Evolutionary conservation across 2,797 vertebrate genomes (phyloP).

Genomic region (Brotula barbata): DNA sequence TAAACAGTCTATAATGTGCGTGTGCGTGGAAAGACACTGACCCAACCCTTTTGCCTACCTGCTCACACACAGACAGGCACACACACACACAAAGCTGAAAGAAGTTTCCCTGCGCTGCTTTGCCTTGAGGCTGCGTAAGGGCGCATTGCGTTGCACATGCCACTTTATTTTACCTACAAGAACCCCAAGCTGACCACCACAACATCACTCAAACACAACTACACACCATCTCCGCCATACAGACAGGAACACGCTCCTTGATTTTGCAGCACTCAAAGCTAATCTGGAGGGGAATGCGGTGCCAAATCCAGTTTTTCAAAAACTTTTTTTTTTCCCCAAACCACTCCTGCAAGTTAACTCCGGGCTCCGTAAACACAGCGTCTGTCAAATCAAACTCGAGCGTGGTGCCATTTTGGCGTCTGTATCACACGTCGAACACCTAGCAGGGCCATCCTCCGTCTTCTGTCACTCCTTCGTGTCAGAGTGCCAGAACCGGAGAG

Average conservation of each 20-base stretch:
- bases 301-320: conserved; percentile 7
- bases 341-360: not conserved
- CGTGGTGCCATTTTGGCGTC: not conserved
- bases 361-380: too few species aligned
- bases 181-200: not conserved
- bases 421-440: not conserved
- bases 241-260: conserved; percentile 4
- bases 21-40: conserved; percentile 28
- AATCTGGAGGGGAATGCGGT: not conserved
- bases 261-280: not conserved
- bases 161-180: conserved; percentile 30
- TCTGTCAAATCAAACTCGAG: too few species aligned
- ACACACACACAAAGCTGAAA: conserved; percentile 24
- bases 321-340: conserved; percentile 27
- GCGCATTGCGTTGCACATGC: conserved; percentile 46
- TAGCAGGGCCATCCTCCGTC: not conserved
- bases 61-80: conserved; percentile 16
- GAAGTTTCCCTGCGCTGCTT: conserved; percentile 61
- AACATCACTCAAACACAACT: conserved; percentile 1
- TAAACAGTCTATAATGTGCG: conserved; percentile 8
- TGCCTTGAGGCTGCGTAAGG: conserved; percentile 51
- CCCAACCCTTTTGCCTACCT: conserved; percentile 61
- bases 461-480: not conserved
- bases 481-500: conserved; percentile 10
- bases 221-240: not conserved